Conservation (phyloP, 2,888 invertebrate species). For the Andrena marginata region DNA sequence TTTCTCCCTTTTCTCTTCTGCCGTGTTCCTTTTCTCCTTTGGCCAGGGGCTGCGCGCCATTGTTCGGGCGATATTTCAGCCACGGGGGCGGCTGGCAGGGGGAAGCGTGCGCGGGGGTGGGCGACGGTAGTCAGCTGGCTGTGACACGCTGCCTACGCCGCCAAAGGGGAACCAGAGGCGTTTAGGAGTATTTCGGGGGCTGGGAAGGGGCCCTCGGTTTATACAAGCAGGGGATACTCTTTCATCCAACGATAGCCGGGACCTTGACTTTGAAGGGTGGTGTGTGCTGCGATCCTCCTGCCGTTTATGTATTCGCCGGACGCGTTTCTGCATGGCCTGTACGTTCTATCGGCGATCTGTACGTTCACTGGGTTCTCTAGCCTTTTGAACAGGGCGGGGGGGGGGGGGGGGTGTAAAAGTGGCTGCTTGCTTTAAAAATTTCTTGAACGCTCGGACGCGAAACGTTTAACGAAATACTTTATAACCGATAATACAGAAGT, state of each 20-base stretch:
- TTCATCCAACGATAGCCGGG: slow-evolving; percentile 78
- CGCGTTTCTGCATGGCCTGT: slow-evolving; percentile 10
- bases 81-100: slow-evolving; percentile 78
- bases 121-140: slow-evolving; percentile 84
- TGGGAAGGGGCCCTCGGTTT: slow-evolving; percentile 78
- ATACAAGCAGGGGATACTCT: slow-evolving; percentile 73
- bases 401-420: background rate
- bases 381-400: no score
- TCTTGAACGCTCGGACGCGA: no score
- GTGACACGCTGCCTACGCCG: slow-evolving; percentile 84
- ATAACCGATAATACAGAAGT: no score
- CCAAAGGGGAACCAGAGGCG: slow-evolving; percentile 83
- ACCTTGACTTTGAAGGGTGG: slow-evolving; percentile 77
- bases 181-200: slow-evolving; percentile 81
- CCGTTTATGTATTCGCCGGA: slow-evolving; percentile 37
- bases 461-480: no score
- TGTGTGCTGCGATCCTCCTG: slow-evolving; percentile 53
- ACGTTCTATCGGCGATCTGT: slow-evolving; percentile 5
- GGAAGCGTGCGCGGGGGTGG: slow-evolving; percentile 62
- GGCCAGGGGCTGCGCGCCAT: slow-evolving; percentile 79
- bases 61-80: slow-evolving; percentile 84
- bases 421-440: no score
- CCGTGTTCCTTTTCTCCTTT: slow-evolving; percentile 57
- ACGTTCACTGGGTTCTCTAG: slow-evolving; percentile 2
- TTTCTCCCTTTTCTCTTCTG: slow-evolving; percentile 24